phyloP scores from a whole-genome alignment of 2,888 invertebrate species.

The Idaea biselata region DNA sequence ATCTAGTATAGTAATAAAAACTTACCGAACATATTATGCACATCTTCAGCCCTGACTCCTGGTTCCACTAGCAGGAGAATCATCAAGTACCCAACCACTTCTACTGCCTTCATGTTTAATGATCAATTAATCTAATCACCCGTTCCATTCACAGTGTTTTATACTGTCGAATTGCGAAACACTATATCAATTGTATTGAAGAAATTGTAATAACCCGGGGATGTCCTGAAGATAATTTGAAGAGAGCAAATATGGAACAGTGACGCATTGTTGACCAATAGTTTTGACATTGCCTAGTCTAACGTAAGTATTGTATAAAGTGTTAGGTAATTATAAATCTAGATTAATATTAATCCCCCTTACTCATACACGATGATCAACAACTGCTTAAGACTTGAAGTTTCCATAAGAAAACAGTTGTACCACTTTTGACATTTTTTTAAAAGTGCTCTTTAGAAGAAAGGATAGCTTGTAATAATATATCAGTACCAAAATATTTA shows the following conservation, averaged over 20 bases:
- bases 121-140: background rate
- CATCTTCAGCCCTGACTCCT: background rate
- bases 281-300: background rate
- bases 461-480: background rate
- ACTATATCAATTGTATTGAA: background rate
- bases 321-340: background rate
- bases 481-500: background rate
- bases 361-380: too few relatives aligned
- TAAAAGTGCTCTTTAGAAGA: too few relatives aligned
- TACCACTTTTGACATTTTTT: too few relatives aligned
- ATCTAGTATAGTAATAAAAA: background rate
- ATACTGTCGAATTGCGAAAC: background rate
- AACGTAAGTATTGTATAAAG: background rate
- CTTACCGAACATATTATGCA: background rate
- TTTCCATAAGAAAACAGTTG: too few relatives aligned
- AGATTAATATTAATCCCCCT: too few relatives aligned
- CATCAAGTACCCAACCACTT: background rate
- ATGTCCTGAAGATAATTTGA: constrained; percentile 11
- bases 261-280: constrained; percentile 5
- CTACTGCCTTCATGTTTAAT: background rate
- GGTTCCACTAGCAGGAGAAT: background rate
- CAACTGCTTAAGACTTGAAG: too few relatives aligned
- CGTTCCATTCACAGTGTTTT: background rate
- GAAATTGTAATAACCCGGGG: constrained; percentile 6
- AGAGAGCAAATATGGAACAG: background rate